Conservation (phyloP, 2,113 vertebrate genomes). For the Vidua chalybeata region DNA sequence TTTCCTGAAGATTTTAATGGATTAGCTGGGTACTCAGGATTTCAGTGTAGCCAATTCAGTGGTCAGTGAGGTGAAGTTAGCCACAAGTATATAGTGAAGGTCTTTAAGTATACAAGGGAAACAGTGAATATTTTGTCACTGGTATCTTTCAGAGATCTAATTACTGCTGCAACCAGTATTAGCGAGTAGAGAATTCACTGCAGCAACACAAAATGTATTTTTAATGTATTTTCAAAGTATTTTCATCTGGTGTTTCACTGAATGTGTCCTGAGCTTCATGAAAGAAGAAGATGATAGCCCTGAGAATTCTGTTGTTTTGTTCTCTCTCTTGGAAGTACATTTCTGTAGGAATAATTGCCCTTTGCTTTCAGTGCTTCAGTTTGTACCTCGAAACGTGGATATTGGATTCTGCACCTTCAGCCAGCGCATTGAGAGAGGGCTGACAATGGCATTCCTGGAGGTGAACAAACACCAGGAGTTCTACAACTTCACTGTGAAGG, state of each 20-base stretch:
- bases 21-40: neutral
- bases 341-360: neutral
- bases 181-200: neutral
- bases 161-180: neutral
- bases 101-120: neutral
- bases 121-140: neutral
- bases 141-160: neutral
- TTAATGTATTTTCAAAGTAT: neutral
- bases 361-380: slow-evolving; percentile 88
- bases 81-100: neutral
- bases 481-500: slow-evolving; percentile 89
- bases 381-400: slow-evolving; percentile 88
- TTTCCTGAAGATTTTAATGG: neutral
- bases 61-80: neutral
- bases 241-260: neutral
- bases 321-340: neutral
- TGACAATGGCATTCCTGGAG: slow-evolving; percentile 85
- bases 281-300: neutral
- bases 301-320: neutral
- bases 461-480: slow-evolving; percentile 78
- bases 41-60: neutral
- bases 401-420: slow-evolving; percentile 90
- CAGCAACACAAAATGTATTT: neutral
- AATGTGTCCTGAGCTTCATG: neutral
- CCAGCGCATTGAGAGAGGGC: slow-evolving; percentile 86